Base-by-base conservation (phyloP, 1,140 invertebrate genomes). In the Drosophila jambulina region DNA sequence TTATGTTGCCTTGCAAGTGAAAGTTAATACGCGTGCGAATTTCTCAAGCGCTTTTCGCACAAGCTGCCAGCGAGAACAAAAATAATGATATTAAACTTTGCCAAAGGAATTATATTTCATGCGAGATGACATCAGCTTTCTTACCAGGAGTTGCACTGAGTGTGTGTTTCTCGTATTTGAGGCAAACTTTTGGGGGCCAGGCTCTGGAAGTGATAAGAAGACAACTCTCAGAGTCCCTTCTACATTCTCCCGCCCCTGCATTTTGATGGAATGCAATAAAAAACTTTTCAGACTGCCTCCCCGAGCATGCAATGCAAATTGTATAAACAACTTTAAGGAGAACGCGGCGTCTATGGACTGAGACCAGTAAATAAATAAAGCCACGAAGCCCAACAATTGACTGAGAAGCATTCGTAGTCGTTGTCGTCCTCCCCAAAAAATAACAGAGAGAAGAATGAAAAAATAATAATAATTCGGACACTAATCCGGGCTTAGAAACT, bases 401-500 rank as follows among this genome's bases (percentile, higher is more conserved):
- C 70, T 80, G 75, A 64, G 67, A 56, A 77, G 54, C 75, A 51
- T 25, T 70, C 67, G 27, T 51, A 3, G 48, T 53, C n/a, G n/a
- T 19, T 9, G 40, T 15, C 4, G n/a, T 25, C 46, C 49, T 51
- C 63, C 32, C 42, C 60, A 36, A 76, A 76, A 82, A 72, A 70
- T 72, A 72, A 70, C 40, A 57, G 34, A 46, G 38, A 32, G 34
- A 71, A 42, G 67, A 71, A 71, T 72, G 69, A 36, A 72, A 59
- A 74, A 74, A 74, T 74, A 74, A 74, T 72, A 72, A 72, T 74
- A 74, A 83, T 75, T 74, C 71, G 74, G 80, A 70, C 87, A 80
- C 87, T 91, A 91, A 91, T 91, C 87, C 75, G 43, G 67, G 83
- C 88, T 91, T 91, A 91, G 81, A 75, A 91, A 91, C 88, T 91